These are phyloP conservation scores for Monomorium pharaonis DNA, from an alignment of 1,140 invertebrate genomes.

Conservation along the genomic window DNA sequence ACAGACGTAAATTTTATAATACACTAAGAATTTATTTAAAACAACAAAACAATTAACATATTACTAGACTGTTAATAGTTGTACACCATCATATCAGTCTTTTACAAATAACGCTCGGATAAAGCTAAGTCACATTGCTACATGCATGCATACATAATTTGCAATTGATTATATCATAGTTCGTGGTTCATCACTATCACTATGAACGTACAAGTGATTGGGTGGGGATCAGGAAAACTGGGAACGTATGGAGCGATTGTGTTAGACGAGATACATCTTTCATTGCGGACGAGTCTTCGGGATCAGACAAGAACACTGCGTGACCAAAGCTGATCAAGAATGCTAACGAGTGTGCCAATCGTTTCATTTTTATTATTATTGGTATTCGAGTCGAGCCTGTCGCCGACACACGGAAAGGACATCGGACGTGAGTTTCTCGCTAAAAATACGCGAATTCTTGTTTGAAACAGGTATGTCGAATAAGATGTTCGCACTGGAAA, in stretches of 20 bases:
- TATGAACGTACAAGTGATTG: background rate
- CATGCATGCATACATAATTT: background rate
- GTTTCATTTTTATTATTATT: background rate
- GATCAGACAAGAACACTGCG: background rate
- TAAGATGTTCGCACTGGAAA: background rate
- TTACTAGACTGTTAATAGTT: background rate
- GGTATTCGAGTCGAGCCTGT: background rate
- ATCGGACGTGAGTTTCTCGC: slow-evolving; percentile 20
- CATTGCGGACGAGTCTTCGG: background rate
- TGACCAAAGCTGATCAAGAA: background rate
- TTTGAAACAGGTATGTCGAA: background rate
- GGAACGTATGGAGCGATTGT: background rate
- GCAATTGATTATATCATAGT: too few species aligned
- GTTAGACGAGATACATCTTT: background rate
- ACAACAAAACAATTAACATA: background rate
- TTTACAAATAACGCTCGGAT: background rate
- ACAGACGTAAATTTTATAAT: too few species aligned
- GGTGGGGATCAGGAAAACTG: slow-evolving; percentile 54
- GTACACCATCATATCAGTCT: background rate
- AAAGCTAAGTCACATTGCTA: background rate
- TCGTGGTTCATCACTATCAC: background rate
- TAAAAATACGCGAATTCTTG: background rate
- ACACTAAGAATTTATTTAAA: background rate
- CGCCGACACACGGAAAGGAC: background rate
- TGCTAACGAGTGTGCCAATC: background rate